These are phyloP conservation scores for Nipponacmea schrenckii DNA, from an alignment of 2,888 invertebrate genomes.

Conservation along the genomic window DNA sequence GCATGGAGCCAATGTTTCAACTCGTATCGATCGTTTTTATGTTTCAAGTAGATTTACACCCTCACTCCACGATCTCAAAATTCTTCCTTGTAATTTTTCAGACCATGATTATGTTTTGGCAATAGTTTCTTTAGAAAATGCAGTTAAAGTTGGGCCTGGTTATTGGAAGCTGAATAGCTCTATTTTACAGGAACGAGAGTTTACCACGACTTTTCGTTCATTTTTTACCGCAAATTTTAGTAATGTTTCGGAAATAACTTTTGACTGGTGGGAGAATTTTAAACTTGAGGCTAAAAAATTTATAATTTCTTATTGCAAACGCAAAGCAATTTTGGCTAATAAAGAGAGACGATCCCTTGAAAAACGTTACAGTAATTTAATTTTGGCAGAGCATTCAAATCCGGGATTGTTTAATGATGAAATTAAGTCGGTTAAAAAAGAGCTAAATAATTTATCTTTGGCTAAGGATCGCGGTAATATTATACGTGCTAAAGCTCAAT, in stretches of 20 bases:
- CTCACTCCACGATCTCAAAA: background rate
- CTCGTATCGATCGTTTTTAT: background rate
- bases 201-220: background rate
- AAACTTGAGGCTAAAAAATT: background rate
- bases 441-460: background rate
- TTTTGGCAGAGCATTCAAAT: background rate
- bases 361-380: background rate
- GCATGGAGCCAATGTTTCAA: background rate
- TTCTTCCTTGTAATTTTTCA: background rate
- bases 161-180: background rate
- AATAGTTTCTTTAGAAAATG: background rate
- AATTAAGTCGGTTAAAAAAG: background rate
- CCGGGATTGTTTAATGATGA: background rate
- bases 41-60: background rate
- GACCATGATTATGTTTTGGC: background rate
- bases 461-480: background rate
- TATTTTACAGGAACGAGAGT: background rate
- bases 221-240: background rate
- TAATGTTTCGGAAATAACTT: background rate
- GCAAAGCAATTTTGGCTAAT: background rate
- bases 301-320: background rate
- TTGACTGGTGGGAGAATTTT: background rate
- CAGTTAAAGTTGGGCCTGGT: background rate
- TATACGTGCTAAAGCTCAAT: slow-evolving; percentile 6
- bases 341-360: background rate